phyloP scores from a whole-genome alignment of 2,113 vertebrate genomes.

The Oreocharis arfaki region DNA sequence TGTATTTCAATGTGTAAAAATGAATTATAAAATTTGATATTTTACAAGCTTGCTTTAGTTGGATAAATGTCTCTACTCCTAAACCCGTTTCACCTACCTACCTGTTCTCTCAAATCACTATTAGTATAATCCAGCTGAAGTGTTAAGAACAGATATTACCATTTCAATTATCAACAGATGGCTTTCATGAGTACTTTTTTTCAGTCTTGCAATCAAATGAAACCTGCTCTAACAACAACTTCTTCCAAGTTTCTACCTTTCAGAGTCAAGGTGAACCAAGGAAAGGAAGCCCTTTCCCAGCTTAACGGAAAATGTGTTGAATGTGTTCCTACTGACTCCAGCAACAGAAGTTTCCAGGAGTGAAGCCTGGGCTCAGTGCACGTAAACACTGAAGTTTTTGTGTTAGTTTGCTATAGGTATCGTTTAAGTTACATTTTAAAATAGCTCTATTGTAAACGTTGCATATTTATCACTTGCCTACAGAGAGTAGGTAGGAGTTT shows the following conservation, averaged over 20 bases:
- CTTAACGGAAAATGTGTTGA: background rate
- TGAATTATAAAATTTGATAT: background rate
- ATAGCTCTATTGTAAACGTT: slow-evolving; percentile 38
- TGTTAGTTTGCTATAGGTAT: background rate
- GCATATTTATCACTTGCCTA: slow-evolving; percentile 53
- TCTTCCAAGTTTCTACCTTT: background rate
- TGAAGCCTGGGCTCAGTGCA: background rate
- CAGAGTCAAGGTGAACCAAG: background rate
- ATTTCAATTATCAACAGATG: background rate
- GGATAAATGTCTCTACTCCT: slow-evolving; percentile 25
- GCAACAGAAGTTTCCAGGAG: background rate
- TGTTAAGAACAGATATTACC: background rate
- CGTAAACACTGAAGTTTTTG: background rate
- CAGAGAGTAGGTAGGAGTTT: slow-evolving; percentile 54
- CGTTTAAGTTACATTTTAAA: slow-evolving; percentile 46
- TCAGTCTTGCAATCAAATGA: background rate
- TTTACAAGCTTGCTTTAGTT: background rate
- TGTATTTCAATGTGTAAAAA: slow-evolving; percentile 13
- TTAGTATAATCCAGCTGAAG: slow-evolving; percentile 25
- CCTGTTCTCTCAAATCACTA: slow-evolving; percentile 2
- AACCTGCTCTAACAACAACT: background rate
- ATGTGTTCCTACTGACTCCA: background rate
- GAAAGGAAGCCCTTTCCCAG: background rate
- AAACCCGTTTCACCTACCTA: background rate
- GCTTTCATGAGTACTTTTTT: background rate